phyloP scores from a whole-genome alignment of 2,113 vertebrate species.

The Parus major region DNA sequence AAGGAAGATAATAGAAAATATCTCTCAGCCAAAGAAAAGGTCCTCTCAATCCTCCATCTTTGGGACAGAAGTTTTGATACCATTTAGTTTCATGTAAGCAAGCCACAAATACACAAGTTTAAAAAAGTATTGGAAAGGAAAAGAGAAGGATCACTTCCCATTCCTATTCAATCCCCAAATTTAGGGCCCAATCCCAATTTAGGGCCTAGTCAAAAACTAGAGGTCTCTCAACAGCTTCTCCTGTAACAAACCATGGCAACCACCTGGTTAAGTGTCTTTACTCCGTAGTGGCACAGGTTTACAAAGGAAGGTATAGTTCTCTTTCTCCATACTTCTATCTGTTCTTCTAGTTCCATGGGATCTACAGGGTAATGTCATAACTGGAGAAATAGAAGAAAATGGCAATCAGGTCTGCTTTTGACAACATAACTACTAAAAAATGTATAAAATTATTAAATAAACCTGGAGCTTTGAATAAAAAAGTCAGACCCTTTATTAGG shows the following conservation, averaged over 20 bases:
- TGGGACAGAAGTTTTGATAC: not conserved
- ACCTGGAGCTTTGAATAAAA: constrained; percentile 26
- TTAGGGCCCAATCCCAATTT: no score
- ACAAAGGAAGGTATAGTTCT: not conserved
- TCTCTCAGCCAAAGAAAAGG: not conserved
- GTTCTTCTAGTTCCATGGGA: not conserved
- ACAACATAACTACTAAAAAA: not conserved
- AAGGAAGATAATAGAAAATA: not conserved
- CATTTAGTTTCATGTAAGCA: not conserved
- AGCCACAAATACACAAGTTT: not conserved
- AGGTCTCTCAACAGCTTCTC: not conserved
- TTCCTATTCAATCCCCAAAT: not conserved
- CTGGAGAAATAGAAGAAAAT: not conserved
- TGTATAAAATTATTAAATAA: constrained; percentile 9
- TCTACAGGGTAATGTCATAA: not conserved
- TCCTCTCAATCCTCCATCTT: not conserved
- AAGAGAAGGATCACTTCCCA: not conserved
- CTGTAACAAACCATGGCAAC: not conserved
- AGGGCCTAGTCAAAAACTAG: not conserved
- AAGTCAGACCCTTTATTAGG: constrained; percentile 5
- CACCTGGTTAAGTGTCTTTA: not conserved
- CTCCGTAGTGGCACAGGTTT: not conserved
- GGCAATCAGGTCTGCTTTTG: not conserved
- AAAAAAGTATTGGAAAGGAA: not conserved
- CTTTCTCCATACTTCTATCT: not conserved